Conservation (phyloP, 2,113 vertebrate species). For the Microcebus jonahi region DNA sequence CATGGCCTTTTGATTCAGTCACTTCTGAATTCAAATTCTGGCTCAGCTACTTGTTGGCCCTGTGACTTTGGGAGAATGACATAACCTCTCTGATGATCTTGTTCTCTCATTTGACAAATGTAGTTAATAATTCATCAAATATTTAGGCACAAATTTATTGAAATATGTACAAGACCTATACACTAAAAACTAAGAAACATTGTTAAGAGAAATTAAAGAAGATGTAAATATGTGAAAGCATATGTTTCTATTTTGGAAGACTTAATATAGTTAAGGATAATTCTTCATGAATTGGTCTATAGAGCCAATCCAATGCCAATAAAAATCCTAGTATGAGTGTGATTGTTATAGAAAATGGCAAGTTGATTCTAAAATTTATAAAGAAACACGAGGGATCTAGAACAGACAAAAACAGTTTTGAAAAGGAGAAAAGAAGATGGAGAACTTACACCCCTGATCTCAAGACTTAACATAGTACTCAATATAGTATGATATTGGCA, state of each 20-base stretch:
- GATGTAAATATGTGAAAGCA: neutral
- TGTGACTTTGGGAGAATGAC: neutral
- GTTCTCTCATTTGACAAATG: slow-evolving; percentile 16
- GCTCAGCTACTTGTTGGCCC: neutral
- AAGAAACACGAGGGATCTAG: neutral
- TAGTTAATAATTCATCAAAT: slow-evolving; percentile 5
- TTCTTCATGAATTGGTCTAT: neutral
- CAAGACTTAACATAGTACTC: neutral
- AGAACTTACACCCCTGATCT: neutral
- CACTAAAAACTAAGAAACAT: neutral
- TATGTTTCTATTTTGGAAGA: neutral
- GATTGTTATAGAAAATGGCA: neutral
- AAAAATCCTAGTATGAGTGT: neutral
- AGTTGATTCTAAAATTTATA: neutral
- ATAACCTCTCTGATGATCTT: neutral
- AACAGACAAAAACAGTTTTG: slow-evolving; percentile 13
- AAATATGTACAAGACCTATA: neutral
- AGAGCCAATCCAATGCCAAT: neutral
- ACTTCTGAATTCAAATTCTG: neutral
- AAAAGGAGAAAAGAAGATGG: neutral
- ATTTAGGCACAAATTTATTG: neutral
- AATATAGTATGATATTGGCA: neutral
- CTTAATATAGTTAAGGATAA: neutral
- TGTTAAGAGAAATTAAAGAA: neutral
- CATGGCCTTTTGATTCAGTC: neutral